Evolutionary conservation across 1,140 invertebrate species (phyloP).

Genomic region (Andrena cerasifolii): DNA sequence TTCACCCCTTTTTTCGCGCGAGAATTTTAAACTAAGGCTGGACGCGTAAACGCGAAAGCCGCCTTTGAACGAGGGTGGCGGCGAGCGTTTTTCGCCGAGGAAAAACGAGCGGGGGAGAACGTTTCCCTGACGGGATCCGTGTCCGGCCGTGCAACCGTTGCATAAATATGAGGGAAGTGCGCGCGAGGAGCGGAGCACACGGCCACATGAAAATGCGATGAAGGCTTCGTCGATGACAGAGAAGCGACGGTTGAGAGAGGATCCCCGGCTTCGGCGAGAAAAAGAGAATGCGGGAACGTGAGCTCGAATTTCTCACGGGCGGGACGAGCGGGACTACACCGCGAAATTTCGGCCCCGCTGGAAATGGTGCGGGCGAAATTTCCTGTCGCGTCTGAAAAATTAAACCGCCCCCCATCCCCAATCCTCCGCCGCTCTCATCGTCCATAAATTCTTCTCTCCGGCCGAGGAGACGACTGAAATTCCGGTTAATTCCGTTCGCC

Average conservation of each 20-base stretch:
- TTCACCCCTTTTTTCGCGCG: slow-evolving; percentile 34
- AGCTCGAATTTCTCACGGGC: slow-evolving; percentile 25
- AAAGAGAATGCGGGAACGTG: slow-evolving; percentile 14
- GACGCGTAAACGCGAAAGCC: slow-evolving; percentile 48
- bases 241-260: slow-evolving; percentile 9
- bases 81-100: slow-evolving; percentile 48
- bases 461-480: not conserved
- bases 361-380: slow-evolving; percentile 14
- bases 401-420: not conserved
- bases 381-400: not conserved
- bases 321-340: not conserved
- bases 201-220: slow-evolving; percentile 70
- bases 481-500: not conserved
- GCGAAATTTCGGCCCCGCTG: slow-evolving; percentile 18
- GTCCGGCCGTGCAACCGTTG: slow-evolving; percentile 67
- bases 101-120: slow-evolving; percentile 61
- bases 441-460: not conserved
- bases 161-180: slow-evolving; percentile 67
- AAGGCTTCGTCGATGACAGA: slow-evolving; percentile 63
- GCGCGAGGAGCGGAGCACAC: slow-evolving; percentile 54
- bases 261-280: not conserved
- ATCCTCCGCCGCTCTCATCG: not conserved
- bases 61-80: slow-evolving; percentile 48
- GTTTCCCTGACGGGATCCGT: slow-evolving; percentile 64
- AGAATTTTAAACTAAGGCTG: slow-evolving; percentile 62